Conservation (phyloP, 1,140 invertebrate genomes). For the Brachionus asplanchnoidis region DNA sequence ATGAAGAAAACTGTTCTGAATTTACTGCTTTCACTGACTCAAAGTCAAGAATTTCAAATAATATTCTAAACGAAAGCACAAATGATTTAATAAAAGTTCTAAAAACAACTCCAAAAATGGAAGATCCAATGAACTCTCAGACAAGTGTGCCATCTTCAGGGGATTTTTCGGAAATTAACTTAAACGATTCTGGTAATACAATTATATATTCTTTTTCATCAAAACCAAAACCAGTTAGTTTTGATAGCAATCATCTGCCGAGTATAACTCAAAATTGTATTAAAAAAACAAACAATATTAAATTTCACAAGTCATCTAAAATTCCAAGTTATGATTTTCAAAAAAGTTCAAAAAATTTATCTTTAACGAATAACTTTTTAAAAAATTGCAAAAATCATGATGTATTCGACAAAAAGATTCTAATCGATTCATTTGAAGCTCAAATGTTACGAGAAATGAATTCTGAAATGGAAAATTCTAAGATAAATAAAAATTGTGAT, state of each 20-base stretch:
- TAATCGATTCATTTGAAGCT: slow-evolving; percentile 7
- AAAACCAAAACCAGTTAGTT: slow-evolving; percentile 20
- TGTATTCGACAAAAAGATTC: background rate
- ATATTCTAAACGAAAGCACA: background rate
- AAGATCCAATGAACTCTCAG: background rate
- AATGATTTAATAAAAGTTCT: slow-evolving; percentile 8
- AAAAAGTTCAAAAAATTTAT: background rate
- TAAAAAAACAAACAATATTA: background rate
- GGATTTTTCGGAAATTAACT: background rate
- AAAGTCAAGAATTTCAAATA: background rate
- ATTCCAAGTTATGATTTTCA: background rate
- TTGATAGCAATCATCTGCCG: background rate
- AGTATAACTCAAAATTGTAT: background rate
- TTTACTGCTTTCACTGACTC: background rate
- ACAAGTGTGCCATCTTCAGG: background rate
- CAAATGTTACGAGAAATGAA: background rate
- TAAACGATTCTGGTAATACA: slow-evolving; percentile 20
- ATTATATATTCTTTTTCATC: slow-evolving; percentile 34
- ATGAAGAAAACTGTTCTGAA: background rate
- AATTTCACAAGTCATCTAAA: background rate
- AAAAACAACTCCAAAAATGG: background rate
- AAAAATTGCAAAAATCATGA: background rate
- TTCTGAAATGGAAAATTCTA: background rate
- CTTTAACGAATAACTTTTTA: background rate
- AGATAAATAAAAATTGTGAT: background rate